Evolutionary conservation across 2,113 vertebrate genomes (phyloP), one percentile per base, ranked within the genome.

Genomic region (Sebastes schlegelii): DNA sequence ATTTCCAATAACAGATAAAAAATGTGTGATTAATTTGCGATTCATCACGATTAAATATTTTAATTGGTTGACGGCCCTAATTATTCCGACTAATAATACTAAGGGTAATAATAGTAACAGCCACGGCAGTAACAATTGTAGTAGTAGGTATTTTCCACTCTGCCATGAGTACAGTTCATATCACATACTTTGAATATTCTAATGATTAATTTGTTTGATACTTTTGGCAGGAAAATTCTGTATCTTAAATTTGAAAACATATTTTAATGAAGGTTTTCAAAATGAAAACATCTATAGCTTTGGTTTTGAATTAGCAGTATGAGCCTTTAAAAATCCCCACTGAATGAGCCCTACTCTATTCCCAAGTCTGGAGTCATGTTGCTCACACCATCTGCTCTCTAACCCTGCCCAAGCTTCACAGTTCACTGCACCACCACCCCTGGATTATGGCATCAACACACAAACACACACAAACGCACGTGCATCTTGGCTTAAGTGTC

Each of bases 341-440:
- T 17, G 60, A 23, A 60, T 87, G 65, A 52, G 70, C 62, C 2
- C n/a, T 42, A 1, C 48, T 80, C 67, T 54, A 19, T 72, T 57
- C 82, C 74, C 65, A 43, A 81, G 77, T 88, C 79, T 73, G 75
- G 78, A 85, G 49, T 84, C 84, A 45, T 84, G 86, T 60, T 84
- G 86, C 54, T 80, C 63, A 9, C 77, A 89, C 91, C 91, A 93
- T 93, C 92, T 92, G 91, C 83, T 90, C 82, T 79, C 66, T 65
- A 84, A 84, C 78, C 71, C 82, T 14, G 63, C 77, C 84, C 57
- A 0, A 61, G 70, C 71, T 19, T 13, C 85, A 74, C 70, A 82
- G 60, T 86, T 82, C 78, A 40, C 80, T 70, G 84, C 84, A 74
- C 72, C 46, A 51, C 86, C 86, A 86, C 83, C 79, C 80, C 81